Evolutionary conservation across 1,140 invertebrate genomes (phyloP).

Genomic region (Aphaenogaster floridana): DNA sequence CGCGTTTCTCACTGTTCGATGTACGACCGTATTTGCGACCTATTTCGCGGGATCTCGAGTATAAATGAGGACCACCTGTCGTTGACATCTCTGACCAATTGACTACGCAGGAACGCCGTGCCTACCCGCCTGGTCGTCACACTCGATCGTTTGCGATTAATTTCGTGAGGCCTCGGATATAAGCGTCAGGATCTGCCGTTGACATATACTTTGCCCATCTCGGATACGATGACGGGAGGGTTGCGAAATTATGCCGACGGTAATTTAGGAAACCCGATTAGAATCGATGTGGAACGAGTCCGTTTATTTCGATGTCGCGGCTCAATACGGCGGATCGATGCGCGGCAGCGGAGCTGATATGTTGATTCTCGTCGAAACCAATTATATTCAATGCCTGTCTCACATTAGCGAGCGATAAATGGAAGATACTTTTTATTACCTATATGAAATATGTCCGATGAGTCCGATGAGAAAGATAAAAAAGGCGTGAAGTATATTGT

Average conservation of each 20-base stretch:
- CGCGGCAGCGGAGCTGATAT: neutral
- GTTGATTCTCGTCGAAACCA: conserved; percentile 3
- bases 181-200: conserved; percentile 54
- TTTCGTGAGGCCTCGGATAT: conserved; percentile 59
- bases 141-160: conserved; percentile 65
- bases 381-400: neutral
- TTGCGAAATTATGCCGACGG: neutral
- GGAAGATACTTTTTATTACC: neutral
- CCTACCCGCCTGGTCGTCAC: conserved; percentile 35
- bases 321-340: neutral
- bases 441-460: neutral
- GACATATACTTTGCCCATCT: conserved; percentile 49
- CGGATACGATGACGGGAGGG: neutral
- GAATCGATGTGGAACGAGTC: neutral
- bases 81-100: conserved; percentile 64
- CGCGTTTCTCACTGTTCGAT: conserved; percentile 53
- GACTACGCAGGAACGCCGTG: conserved; percentile 38
- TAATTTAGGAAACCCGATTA: conserved; percentile 32
- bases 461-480: neutral
- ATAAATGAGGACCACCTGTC: conserved; percentile 62
- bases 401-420: neutral
- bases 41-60: conserved; percentile 63
- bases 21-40: conserved; percentile 51
- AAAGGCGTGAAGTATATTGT: neutral
- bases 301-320: neutral